phyloP scores from a whole-genome alignment of 2,888 invertebrate species.

The Abrostola tripartita region DNA sequence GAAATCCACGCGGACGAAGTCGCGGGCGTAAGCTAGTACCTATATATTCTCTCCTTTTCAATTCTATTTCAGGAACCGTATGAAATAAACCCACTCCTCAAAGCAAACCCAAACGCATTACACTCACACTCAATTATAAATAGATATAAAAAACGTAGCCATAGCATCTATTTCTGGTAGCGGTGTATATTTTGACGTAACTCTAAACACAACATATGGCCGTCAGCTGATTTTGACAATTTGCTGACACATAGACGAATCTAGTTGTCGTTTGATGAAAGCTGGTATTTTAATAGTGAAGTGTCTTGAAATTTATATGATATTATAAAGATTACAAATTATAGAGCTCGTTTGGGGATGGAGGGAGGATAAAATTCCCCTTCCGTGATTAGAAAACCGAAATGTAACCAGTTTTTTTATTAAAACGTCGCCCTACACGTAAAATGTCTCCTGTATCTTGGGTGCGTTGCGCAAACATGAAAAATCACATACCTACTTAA shows the following conservation, averaged over 20 bases:
- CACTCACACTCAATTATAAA: conserved; percentile 43
- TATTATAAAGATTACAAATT: not conserved
- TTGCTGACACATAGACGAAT: conserved; percentile 60
- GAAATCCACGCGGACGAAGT: no score
- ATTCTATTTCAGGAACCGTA: not conserved
- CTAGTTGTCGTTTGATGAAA: conserved; percentile 43
- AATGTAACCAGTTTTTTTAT: no score
- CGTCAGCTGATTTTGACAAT: conserved; percentile 68
- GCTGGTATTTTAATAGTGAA: conserved; percentile 41
- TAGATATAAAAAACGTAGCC: conserved; percentile 59
- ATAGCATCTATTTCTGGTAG: conserved; percentile 59
- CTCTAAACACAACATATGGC: conserved; percentile 56
- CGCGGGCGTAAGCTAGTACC: not conserved
- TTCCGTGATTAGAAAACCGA: no score
- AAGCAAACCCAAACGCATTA: conserved; percentile 30
- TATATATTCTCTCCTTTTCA: not conserved
- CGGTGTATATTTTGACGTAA: conserved; percentile 64
- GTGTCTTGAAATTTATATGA: not conserved
- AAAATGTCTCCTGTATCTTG: no score
- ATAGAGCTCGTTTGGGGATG: no score
- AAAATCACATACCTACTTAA: no score
- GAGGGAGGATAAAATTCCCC: no score
- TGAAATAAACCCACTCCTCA: conserved; percentile 4
- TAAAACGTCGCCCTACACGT: no score
- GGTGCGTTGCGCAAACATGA: no score